Conservation (phyloP, 2,888 invertebrate species). For the Rotaria socialis region DNA sequence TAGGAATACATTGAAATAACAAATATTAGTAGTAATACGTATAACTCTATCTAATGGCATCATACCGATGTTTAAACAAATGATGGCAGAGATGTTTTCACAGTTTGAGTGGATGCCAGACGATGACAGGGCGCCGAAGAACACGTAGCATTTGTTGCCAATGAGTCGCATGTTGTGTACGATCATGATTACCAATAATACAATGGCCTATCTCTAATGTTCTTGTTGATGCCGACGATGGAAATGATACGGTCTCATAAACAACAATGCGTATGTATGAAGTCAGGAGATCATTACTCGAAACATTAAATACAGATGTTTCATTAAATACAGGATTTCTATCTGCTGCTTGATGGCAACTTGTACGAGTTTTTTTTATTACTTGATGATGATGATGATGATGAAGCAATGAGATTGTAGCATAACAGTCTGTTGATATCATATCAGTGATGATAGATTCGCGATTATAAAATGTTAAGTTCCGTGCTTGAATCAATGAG, state of each 20-base stretch:
- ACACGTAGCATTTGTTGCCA: constrained; percentile 37
- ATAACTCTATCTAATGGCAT: neutral
- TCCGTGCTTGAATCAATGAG: constrained; percentile 25
- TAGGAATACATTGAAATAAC: neutral
- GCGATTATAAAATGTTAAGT: constrained; percentile 7
- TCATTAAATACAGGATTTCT: constrained; percentile 21
- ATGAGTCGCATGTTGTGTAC: neutral
- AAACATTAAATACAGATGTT: constrained; percentile 26
- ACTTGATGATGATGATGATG: neutral
- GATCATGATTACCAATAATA: neutral
- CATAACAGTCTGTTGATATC: constrained; percentile 28
- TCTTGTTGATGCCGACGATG: neutral
- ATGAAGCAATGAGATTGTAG: constrained; percentile 14
- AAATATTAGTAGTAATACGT: neutral
- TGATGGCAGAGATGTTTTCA: neutral
- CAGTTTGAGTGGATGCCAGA: constrained; percentile 24
- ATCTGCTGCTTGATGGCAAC: neutral
- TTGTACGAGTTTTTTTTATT: neutral
- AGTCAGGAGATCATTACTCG: neutral
- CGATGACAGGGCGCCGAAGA: neutral
- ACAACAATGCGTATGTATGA: constrained; percentile 17
- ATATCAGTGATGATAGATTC: constrained; percentile 16
- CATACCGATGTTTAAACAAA: neutral
- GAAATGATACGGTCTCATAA: neutral
- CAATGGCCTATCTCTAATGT: neutral